Percentiles rank a stretch among this genome's conserved stretches.
Evolutionary conservation across 1,140 invertebrate genomes (phyloP).

Genomic region (Probaryconus sp.): DNA sequence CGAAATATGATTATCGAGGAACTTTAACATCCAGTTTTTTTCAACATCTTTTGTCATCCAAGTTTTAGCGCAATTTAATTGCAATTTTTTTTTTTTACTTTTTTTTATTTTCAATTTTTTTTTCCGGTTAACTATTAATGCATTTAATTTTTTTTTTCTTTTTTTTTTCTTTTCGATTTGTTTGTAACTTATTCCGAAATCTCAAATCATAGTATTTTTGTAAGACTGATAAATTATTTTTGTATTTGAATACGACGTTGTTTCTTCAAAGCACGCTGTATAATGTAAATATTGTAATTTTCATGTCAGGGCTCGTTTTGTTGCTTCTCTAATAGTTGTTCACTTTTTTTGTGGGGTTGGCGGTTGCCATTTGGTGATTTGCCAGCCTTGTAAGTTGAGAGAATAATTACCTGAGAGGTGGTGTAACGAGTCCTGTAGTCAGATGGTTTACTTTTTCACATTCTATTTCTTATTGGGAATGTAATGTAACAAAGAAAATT

Average conservation of each 20-base stretch:
- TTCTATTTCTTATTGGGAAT: neutral
- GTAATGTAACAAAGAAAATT: neutral
- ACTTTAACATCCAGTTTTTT: too few species aligned
- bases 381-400: neutral
- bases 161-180: constrained; percentile 1
- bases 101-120: constrained; percentile 3
- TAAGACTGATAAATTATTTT: constrained; percentile 34
- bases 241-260: constrained; percentile 27
- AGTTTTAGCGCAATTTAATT: neutral
- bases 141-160: neutral
- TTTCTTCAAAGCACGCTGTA: constrained; percentile 20
- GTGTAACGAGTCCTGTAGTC: constrained; percentile 23
- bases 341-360: constrained; percentile 16
- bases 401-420: neutral
- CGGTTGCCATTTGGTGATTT: neutral
- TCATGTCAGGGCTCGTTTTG: constrained; percentile 52
- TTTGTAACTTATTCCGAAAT: neutral
- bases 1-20: too few species aligned
- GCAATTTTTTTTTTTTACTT: neutral
- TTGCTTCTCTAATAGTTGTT: constrained; percentile 21
- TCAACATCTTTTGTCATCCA: constrained; percentile 1
- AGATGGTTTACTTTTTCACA: neutral
- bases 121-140: neutral
- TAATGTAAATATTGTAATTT: constrained; percentile 38
- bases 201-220: constrained; percentile 16